A percentile compares a stretch with the other conserved stretches of the same genome.
Conservation (phyloP, 2,888 invertebrate species). For the Nephrotoma guestfalica region DNA sequence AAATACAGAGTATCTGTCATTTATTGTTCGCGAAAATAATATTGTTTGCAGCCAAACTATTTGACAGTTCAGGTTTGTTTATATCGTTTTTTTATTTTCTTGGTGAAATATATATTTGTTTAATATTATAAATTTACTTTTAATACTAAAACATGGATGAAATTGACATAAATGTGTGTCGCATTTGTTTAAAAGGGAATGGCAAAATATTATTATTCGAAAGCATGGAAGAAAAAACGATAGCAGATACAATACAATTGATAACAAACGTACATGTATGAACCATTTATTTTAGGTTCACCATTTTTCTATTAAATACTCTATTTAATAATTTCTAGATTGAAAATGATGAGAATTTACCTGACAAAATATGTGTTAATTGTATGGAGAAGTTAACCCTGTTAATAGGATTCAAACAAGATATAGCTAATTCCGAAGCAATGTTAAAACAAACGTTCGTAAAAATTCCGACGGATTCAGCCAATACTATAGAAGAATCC, state of each 20-base stretch:
- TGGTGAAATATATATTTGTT: neutral
- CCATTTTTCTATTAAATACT: neutral
- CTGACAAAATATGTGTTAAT: neutral
- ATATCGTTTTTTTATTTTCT: neutral
- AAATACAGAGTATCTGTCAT: neutral
- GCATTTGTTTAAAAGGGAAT: neutral
- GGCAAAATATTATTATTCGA: neutral
- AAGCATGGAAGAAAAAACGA: neutral
- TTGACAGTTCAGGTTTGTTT: neutral
- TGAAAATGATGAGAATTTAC: neutral
- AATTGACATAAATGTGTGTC: neutral
- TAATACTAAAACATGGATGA: neutral
- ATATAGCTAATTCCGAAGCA: neutral
- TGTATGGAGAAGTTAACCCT: neutral
- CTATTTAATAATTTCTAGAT: neutral
- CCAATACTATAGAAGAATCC: neutral
- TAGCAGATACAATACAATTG: neutral
- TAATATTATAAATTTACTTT: neutral
- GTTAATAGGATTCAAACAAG: neutral
- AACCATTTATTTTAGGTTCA: neutral
- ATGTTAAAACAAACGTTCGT: neutral
- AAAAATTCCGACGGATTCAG: neutral
- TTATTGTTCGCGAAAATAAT: neutral
- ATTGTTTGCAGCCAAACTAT: neutral
- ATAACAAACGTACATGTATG: neutral